Percentiles rank a stretch among this genome's conserved stretches.
These are phyloP conservation scores for Rhincodon typus DNA, from an alignment of 2,797 vertebrate genomes.

Conservation along the genomic window DNA sequence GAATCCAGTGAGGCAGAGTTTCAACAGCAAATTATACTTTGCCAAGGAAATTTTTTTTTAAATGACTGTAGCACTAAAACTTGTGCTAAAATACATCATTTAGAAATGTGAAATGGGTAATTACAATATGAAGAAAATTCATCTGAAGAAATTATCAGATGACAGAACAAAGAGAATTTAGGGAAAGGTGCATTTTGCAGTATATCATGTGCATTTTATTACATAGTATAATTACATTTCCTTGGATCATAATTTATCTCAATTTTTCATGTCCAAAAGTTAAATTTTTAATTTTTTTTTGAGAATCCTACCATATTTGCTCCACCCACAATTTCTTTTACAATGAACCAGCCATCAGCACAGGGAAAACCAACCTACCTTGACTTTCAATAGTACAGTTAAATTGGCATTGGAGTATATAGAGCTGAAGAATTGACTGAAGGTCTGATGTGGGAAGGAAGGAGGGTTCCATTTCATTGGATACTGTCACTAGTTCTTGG, in stretches of 20 bases:
- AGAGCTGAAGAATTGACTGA: no score
- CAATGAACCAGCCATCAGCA: not conserved
- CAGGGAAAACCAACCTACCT: not conserved
- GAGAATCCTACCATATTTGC: not conserved
- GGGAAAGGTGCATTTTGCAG: not conserved
- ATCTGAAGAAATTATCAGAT: not conserved
- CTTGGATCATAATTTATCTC: not conserved
- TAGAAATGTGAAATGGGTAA: not conserved
- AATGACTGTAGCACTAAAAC: not conserved
- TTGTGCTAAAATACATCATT: not conserved
- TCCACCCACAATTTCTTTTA: not conserved
- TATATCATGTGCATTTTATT: not conserved
- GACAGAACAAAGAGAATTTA: not conserved
- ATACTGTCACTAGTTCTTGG: no score
- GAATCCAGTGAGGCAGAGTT: not conserved
- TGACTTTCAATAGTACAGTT: not conserved
- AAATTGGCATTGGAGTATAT: no score
- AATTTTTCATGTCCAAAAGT: not conserved
- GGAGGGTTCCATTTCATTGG: no score
- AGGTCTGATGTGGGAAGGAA: no score
- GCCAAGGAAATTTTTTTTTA: not conserved
- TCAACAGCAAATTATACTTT: not conserved
- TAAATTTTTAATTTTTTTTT: not conserved
- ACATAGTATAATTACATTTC: not conserved
- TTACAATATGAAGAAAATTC: not conserved